These are phyloP conservation scores for Phataginus tetradactyla DNA, from an alignment of 2,797 vertebrate genomes.

Conservation along the genomic window DNA sequence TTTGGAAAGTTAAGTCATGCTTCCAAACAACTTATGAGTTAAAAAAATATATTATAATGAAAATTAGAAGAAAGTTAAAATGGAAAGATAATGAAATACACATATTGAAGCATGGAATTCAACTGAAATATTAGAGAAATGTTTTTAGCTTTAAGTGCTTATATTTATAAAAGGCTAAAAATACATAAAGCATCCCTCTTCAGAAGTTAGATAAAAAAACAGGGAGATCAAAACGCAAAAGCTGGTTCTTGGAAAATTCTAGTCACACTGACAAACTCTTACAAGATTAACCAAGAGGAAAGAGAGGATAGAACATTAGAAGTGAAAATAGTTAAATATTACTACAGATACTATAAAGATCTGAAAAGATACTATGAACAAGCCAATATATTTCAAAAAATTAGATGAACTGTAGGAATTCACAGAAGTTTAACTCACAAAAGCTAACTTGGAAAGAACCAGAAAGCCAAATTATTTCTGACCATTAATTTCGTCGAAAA, in stretches of 20 bases:
- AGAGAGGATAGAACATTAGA: not conserved
- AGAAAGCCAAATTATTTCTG: not conserved
- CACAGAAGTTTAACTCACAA: not conserved
- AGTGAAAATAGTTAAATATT: not conserved
- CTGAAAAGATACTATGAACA: not conserved
- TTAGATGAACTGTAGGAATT: not conserved
- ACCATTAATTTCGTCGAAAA: not conserved
- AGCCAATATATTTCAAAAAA: not conserved
- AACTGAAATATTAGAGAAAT: not conserved
- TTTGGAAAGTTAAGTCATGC: not conserved
- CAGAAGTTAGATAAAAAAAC: not conserved
- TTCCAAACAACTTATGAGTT: not conserved
- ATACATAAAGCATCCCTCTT: not conserved
- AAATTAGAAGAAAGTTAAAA: not conserved
- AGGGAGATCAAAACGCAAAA: conserved; percentile 12
- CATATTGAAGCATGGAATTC: not conserved
- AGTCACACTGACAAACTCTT: not conserved
- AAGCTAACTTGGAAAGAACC: not conserved
- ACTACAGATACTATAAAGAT: not conserved
- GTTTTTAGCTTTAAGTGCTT: not conserved
- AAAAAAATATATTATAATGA: not conserved
- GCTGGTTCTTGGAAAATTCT: not conserved
- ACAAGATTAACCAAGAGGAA: not conserved
- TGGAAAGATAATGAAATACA: not conserved
- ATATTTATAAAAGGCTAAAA: not conserved